These are phyloP conservation scores for Laspeyria flexula DNA, from an alignment of 2,888 invertebrate genomes.

Conservation along the genomic window DNA sequence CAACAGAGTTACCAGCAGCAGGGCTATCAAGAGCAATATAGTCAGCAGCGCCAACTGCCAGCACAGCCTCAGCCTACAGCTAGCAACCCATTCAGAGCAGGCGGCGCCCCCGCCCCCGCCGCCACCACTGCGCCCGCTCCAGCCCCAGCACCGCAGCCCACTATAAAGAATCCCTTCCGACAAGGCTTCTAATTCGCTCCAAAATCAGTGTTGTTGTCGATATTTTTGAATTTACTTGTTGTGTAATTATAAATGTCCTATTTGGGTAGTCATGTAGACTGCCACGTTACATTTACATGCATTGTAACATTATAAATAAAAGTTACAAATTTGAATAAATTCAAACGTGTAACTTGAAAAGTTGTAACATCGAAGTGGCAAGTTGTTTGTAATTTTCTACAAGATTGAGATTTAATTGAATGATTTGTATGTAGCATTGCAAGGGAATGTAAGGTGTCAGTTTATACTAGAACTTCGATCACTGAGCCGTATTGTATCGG, in stretches of 20 bases:
- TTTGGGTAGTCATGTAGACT: slow-evolving; percentile 61
- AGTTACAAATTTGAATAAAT: neutral
- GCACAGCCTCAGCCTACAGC: slow-evolving; percentile 79
- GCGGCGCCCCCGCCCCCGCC: slow-evolving; percentile 51
- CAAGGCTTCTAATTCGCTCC: slow-evolving; percentile 89
- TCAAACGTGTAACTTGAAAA: neutral
- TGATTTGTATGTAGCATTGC: slow-evolving; percentile 4
- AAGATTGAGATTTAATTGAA: neutral
- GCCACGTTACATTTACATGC: slow-evolving; percentile 24
- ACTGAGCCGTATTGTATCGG: slow-evolving; percentile 74
- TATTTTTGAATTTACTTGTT: slow-evolving; percentile 82
- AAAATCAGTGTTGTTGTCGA: slow-evolving; percentile 78
- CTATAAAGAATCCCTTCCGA: slow-evolving; percentile 92
- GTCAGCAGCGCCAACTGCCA: slow-evolving; percentile 77
- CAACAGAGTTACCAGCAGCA: slow-evolving; percentile 60
- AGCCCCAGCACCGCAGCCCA: slow-evolving; percentile 69
- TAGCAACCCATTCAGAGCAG: slow-evolving; percentile 76
- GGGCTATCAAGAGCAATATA: slow-evolving; percentile 58
- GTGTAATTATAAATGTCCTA: slow-evolving; percentile 83
- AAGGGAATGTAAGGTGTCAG: slow-evolving; percentile 18
- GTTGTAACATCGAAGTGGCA: neutral
- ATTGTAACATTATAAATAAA: neutral
- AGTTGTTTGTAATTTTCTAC: neutral
- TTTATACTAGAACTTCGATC: slow-evolving; percentile 70
- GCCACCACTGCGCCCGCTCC: slow-evolving; percentile 64